Conservation (phyloP, 2,797 vertebrate species). For the Pseudocheirus occidentalis region DNA sequence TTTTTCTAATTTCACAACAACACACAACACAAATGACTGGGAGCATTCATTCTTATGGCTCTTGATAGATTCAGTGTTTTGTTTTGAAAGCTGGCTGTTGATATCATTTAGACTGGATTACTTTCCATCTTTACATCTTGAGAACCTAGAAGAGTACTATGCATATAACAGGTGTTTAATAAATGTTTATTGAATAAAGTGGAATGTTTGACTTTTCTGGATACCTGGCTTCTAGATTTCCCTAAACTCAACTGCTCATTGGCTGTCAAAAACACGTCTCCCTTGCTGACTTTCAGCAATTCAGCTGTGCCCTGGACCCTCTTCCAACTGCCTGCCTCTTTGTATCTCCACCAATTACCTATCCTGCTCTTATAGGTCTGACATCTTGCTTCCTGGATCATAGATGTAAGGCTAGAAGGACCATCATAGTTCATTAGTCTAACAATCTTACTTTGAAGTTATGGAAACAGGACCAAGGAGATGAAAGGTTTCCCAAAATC, state of each 20-base stretch:
- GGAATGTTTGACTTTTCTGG: not conserved
- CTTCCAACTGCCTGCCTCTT: not conserved
- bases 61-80: not conserved
- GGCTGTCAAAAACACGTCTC: not conserved
- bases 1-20: not conserved
- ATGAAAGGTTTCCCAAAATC: not conserved
- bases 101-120: not conserved
- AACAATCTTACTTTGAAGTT: not conserved
- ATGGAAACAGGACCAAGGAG: not conserved
- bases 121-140: not conserved
- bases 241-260: not conserved
- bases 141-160: not conserved
- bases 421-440: no score
- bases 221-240: not conserved
- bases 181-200: constrained; percentile 1
- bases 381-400: not conserved
- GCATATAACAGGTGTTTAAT: not conserved
- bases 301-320: not conserved
- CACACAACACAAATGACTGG: not conserved
- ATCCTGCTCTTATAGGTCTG: not conserved
- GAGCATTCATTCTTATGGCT: not conserved
- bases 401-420: not conserved
- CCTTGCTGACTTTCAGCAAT: not conserved
- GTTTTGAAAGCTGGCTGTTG: not conserved
- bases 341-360: not conserved